phyloP scores from a whole-genome alignment of 2,797 vertebrate species.

The Danio tinwini region DNA sequence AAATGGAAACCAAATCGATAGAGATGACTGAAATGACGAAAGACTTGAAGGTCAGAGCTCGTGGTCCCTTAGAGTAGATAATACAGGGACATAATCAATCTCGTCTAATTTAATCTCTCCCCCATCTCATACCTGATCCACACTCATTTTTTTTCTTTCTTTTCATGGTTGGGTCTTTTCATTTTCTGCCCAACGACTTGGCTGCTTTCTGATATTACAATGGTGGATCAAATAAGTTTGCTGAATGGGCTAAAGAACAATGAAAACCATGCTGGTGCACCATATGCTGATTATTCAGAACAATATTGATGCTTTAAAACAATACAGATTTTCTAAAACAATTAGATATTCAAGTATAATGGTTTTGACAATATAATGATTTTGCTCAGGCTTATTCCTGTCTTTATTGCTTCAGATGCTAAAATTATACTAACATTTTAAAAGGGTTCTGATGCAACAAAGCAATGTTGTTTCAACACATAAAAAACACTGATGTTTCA shows the following conservation, averaged over 20 bases:
- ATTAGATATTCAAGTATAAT: neutral
- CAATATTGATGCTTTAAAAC: neutral
- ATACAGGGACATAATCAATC: constrained; percentile 68
- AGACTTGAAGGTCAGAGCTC: constrained; percentile 65
- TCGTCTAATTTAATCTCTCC: constrained; percentile 60
- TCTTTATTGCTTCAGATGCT: neutral
- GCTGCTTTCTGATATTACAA: constrained; percentile 4
- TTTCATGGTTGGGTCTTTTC: constrained; percentile 49
- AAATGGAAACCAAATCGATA: constrained; percentile 77
- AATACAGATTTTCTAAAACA: neutral
- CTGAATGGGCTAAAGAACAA: constrained; percentile 22
- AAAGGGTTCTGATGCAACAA: neutral
- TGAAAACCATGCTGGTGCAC: neutral
- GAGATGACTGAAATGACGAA: constrained; percentile 72
- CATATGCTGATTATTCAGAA: neutral
- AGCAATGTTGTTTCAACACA: neutral
- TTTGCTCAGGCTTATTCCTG: too few relatives aligned
- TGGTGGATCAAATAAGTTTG: neutral
- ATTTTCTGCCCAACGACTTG: constrained; percentile 43
- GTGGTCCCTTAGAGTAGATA: constrained; percentile 69
- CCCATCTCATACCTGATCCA: constrained; percentile 55
- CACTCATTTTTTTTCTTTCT: constrained; percentile 53
- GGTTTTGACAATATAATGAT: too few relatives aligned
- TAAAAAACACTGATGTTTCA: too few relatives aligned
- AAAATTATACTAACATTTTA: neutral